Evolutionary conservation across 1,140 invertebrate species (phyloP), one percentile per base, ranked within the genome.

Genomic region (Hylyphantes graminicola): DNA sequence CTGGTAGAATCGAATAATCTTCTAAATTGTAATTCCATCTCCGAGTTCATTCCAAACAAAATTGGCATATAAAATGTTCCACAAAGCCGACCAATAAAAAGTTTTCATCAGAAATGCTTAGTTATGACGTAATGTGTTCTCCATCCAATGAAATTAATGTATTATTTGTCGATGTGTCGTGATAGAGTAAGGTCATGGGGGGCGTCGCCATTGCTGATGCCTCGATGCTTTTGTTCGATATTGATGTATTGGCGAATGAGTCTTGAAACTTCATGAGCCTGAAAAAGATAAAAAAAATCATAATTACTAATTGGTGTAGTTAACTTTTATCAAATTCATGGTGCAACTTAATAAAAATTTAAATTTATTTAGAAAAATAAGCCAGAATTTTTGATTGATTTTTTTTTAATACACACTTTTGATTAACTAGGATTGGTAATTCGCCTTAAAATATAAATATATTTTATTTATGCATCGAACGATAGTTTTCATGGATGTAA

Each of bases 201-300:
- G 0, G 70, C 72, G 50, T 74, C 78, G 8, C 77, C 85, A 35
- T 78, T 85, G n/a, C 63, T 77, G n/a, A 85, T 67, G 57, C 82
- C 82, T 59, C 82, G 64, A 72, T 85, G 82, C 15, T 72, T 85
- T 78, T 94, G 94, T 87, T 95, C 94, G 90, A 96, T 94, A 83
- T 94, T 95, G 88, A 99, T 97, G 90, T 99, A 99, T 89, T 98
- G 97, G 17, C 96, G 93, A 87, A 99, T 97, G 78, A 99, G 92
- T 85, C 97, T 93, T 12, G 96, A 96, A 86, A 99, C 97, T 87
- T 91, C 91, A 54, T 90, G 90, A 64, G 91, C 91, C 90, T 91
- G 87, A 78, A 89, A 84, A 81, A 70, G 67, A 19, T 13, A 76
- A 48, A 59, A 74, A 7, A 72, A 5, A 0, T 53, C 9, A 53